These are phyloP conservation scores for Orientallactaga sibirica DNA, from an alignment of 2,797 vertebrate genomes.

Conservation along the genomic window DNA sequence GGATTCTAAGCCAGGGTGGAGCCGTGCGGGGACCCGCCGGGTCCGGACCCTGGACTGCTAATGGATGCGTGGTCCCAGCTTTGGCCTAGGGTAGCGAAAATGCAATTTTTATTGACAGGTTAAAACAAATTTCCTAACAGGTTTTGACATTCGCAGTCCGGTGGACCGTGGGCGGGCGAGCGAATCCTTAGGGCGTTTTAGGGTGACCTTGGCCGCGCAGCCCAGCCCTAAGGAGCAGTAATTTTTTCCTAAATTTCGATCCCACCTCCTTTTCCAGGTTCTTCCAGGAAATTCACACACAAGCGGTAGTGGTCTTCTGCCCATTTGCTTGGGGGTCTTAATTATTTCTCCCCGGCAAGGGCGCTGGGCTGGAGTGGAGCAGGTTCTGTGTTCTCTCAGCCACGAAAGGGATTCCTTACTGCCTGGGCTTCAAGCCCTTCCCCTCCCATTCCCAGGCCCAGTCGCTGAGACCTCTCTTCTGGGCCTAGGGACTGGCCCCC, in stretches of 20 bases:
- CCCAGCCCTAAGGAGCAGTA: neutral
- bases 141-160: slow-evolving; percentile 66
- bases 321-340: neutral
- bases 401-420: fast-evolving
- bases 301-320: neutral
- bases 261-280: neutral
- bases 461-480: fast-evolving
- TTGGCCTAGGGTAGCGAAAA: slow-evolving; percentile 80
- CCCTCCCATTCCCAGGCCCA: neutral
- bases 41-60: slow-evolving; percentile 65
- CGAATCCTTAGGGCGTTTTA: slow-evolving; percentile 74
- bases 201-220: neutral
- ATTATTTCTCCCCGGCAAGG: neutral
- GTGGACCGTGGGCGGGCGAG: neutral
- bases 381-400: neutral
- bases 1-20: neutral
- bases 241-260: neutral
- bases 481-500: neutral
- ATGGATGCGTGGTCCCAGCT: slow-evolving; percentile 86
- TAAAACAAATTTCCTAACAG: slow-evolving; percentile 71
- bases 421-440: neutral
- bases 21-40: neutral
- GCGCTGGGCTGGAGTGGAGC: neutral
- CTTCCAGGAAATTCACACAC: neutral
- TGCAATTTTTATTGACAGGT: slow-evolving; percentile 23